A percentile compares a stretch with the other conserved stretches of the same genome.
These are phyloP conservation scores for Noctua comes DNA, from an alignment of 2,888 invertebrate species.

Conservation along the genomic window DNA sequence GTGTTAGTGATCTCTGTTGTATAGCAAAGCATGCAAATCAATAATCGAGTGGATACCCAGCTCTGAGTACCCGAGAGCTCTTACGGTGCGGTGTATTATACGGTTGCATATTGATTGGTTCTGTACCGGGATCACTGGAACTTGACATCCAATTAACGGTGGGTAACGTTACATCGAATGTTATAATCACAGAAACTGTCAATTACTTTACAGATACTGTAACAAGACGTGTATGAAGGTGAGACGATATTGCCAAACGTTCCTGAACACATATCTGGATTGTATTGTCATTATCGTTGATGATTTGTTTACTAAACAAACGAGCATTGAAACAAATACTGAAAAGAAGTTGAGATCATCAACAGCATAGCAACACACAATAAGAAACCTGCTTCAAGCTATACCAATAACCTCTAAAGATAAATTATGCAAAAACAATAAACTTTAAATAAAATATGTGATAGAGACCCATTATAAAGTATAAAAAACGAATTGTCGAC, in stretches of 20 bases:
- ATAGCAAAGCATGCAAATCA: conserved; percentile 86
- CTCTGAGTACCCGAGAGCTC: conserved; percentile 78
- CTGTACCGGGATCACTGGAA: conserved; percentile 78
- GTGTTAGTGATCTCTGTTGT: conserved; percentile 83
- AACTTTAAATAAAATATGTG: neutral
- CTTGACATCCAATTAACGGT: conserved; percentile 80
- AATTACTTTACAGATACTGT: conserved; percentile 44
- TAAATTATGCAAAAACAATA: conserved; percentile 24
- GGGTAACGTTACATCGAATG: conserved; percentile 69
- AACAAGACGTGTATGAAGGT: conserved; percentile 17
- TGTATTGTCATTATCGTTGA: conserved; percentile 25
- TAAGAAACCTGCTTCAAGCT: conserved; percentile 5
- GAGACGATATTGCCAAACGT: conserved; percentile 42
- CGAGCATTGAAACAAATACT: conserved; percentile 12
- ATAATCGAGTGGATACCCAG: conserved; percentile 84
- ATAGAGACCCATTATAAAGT: conserved; percentile 19
- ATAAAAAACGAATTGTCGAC: neutral
- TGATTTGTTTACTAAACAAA: conserved; percentile 55
- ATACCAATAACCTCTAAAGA: conserved; percentile 12
- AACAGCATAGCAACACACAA: conserved; percentile 1
- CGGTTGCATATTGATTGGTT: conserved; percentile 88
- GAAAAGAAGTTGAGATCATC: conserved; percentile 21
- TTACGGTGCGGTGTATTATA: conserved; percentile 82
- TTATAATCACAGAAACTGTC: conserved; percentile 35
- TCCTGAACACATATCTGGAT: conserved; percentile 32